Percentiles rank a stretch among this genome's conserved stretches.
These are phyloP conservation scores for Reticulitermes speratus DNA, from an alignment of 1,140 invertebrate genomes.

Conservation along the genomic window DNA sequence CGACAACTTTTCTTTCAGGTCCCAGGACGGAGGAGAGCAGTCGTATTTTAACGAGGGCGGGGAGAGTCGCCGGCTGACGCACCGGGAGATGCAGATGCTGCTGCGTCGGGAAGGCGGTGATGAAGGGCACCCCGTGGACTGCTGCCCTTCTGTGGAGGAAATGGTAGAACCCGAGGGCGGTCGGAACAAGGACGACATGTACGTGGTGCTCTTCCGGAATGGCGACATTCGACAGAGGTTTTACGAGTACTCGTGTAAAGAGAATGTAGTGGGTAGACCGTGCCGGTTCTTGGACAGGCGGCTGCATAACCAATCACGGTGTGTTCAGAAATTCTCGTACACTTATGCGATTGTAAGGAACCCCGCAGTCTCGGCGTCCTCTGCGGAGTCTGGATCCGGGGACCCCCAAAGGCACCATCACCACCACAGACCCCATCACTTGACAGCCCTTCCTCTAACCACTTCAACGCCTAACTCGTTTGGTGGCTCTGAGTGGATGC, in stretches of 20 bases:
- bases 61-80: constrained; percentile 43
- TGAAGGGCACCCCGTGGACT: constrained; percentile 61
- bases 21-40: constrained; percentile 10
- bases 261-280: constrained; percentile 60
- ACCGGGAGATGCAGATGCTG: constrained; percentile 62
- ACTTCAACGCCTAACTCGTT: constrained; percentile 40
- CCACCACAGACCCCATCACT: constrained; percentile 47
- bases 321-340: constrained; percentile 82
- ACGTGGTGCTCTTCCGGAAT: constrained; percentile 72
- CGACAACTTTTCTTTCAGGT: neutral
- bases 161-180: constrained; percentile 76
- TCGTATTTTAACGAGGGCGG: neutral
- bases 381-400: constrained; percentile 44
- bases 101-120: constrained; percentile 58
- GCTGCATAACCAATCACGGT: constrained; percentile 67
- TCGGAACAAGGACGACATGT: constrained; percentile 66
- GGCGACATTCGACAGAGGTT: constrained; percentile 63
- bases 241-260: constrained; percentile 76
- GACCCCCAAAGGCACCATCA: constrained; percentile 39
- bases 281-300: constrained; percentile 73
- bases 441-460: constrained; percentile 53
- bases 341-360: constrained; percentile 74
- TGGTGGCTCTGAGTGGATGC: constrained; percentile 56
- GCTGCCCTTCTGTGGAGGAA: constrained; percentile 75
- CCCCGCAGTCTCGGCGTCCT: constrained; percentile 36